Evolutionary conservation across 2,888 invertebrate genomes (phyloP), one percentile per base, ranked within the genome.

Genomic region (Myathropa florea): DNA sequence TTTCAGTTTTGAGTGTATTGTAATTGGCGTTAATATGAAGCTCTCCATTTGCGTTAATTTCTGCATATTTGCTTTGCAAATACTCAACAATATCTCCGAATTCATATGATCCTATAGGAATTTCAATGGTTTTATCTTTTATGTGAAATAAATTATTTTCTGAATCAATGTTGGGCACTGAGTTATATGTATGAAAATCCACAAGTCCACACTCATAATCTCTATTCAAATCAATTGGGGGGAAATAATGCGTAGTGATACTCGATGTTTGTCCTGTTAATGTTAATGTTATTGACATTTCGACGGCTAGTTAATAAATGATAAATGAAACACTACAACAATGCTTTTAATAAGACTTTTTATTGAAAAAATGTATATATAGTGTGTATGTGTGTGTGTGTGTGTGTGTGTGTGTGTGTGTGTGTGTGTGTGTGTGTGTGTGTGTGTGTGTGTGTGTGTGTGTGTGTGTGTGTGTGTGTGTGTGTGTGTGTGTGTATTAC

Each of bases 161-260:
- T 39, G 86, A 83, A 85, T 91, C 90, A 0, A 92, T 88, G 87
- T 91, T 92, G 1, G 90, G 90, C 72, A 91, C 83, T n/a, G 82
- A 79, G 30, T 87, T 79, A 59, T 86, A 79, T 21, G 78, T 82
- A 59, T 79, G 78, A 23, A 91, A 88, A 77, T 90, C 89, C 33
- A 91, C 85, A 21, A 91, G 85, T 4, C 90, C 90, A 21, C 91
- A 88, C 61, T 76, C 84, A 86, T 90, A 91, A 26, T 89, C 88
- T 24, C 78, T 63, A 7, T 65, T 65, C 39, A 82, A 28, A 26
- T 71, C 55, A 36, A 86, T 65, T 18, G 86, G 73, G 4, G 86
- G 80, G 26, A 88, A 83, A 46, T 73, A 83, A 6, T 83, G 64
- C 10, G 67, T 18, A 30, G 64, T 71, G 7, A 71, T 39, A 64